These are phyloP conservation scores for Elegia similella DNA, from an alignment of 2,888 invertebrate species.

Conservation along the genomic window DNA sequence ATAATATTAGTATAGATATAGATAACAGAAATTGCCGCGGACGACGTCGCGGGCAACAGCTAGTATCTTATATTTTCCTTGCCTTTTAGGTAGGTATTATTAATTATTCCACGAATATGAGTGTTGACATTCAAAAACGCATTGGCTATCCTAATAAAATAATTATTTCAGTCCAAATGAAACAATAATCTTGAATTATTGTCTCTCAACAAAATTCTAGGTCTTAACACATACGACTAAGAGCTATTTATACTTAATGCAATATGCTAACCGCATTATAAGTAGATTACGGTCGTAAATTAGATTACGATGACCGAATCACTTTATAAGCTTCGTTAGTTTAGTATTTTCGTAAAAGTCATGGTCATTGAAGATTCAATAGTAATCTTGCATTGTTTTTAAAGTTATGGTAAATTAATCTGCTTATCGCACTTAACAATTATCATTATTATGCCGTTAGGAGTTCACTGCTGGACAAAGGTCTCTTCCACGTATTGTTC, in stretches of 20 bases:
- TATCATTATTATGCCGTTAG: too few relatives aligned
- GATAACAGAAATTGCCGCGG: too few relatives aligned
- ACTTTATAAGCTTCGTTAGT: not conserved
- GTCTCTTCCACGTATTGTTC: too few relatives aligned
- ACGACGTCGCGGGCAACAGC: too few relatives aligned
- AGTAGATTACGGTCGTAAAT: conserved; percentile 7
- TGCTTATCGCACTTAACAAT: too few relatives aligned
- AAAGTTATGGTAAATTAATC: too few relatives aligned
- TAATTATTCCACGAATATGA: not conserved
- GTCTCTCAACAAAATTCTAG: not conserved
- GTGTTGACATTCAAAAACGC: not conserved
- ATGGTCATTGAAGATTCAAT: not conserved
- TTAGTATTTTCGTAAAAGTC: conserved; percentile 5
- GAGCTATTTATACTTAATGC: not conserved
- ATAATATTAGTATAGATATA: too few relatives aligned
- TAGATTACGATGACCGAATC: conserved; percentile 2
- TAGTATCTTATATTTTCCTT: too few relatives aligned
- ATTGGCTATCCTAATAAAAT: not conserved
- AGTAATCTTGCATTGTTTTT: not conserved
- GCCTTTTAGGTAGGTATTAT: too few relatives aligned
- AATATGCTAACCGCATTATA: not conserved
- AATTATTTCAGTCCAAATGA: not conserved
- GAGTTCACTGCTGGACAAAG: too few relatives aligned
- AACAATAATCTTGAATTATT: conserved; percentile 1
- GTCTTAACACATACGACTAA: conserved; percentile 6